Percentiles rank a stretch among this genome's conserved stretches.
These are phyloP conservation scores for Watsonalla binaria DNA, from an alignment of 2,888 invertebrate genomes.

Conservation along the genomic window DNA sequence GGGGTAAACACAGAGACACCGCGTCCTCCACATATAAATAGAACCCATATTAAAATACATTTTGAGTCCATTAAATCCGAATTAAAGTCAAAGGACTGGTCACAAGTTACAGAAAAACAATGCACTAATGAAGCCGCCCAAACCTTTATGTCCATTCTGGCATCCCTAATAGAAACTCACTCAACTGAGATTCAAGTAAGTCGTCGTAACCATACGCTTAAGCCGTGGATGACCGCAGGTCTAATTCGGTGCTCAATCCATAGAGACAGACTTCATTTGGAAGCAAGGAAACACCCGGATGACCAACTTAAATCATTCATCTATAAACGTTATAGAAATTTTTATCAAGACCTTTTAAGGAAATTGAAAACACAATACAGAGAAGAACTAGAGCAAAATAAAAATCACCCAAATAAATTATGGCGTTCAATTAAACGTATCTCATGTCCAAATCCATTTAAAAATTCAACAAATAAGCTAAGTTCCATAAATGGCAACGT, in stretches of 20 bases:
- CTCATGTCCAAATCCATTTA: not conserved
- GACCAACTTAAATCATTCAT: not conserved
- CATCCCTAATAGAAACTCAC: not conserved
- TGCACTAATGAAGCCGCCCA: not conserved
- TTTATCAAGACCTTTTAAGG: not conserved
- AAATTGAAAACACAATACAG: not conserved
- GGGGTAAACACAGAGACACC: not conserved
- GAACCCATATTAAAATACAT: not conserved
- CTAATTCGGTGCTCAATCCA: not conserved
- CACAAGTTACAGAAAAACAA: no score
- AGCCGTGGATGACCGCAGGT: not conserved
- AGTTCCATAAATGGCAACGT: no score
- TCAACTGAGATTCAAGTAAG: not conserved
- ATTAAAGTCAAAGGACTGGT: no score
- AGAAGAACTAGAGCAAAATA: not conserved
- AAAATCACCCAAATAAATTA: not conserved
- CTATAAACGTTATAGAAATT: not conserved
- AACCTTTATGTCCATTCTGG: not conserved
- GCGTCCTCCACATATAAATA: not conserved
- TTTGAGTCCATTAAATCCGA: not conserved
- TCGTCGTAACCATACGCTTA: not conserved
- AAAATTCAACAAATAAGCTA: no score
- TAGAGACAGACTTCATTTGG: not conserved
- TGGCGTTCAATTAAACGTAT: not conserved
- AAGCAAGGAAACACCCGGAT: not conserved